These are phyloP conservation scores for Turdus rufiventris DNA, from an alignment of 2,113 vertebrate species.

Conservation along the genomic window DNA sequence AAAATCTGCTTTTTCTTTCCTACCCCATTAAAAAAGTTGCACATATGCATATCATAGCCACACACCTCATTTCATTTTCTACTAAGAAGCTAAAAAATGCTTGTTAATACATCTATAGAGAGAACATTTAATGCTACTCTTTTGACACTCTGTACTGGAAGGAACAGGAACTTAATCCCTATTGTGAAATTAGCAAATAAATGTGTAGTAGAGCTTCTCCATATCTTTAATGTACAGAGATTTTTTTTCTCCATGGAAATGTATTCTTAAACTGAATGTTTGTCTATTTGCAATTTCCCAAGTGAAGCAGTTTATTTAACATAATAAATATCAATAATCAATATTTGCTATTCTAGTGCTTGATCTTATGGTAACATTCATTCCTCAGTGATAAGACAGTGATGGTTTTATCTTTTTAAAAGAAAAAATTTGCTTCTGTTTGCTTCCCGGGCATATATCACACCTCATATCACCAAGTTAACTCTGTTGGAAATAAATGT, in stretches of 20 bases:
- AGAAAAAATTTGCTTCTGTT: background rate
- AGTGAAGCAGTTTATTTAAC: background rate
- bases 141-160: background rate
- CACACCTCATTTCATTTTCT: background rate
- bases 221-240: background rate
- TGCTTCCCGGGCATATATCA: background rate
- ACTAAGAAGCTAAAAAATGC: background rate
- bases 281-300: background rate
- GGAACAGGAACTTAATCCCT: background rate
- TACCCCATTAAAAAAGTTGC: background rate
- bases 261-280: background rate
- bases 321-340: background rate
- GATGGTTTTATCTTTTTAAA: background rate
- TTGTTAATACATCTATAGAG: background rate
- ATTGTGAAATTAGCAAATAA: background rate
- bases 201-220: background rate
- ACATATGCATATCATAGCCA: background rate
- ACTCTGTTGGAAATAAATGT: background rate
- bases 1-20: background rate
- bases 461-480: background rate
- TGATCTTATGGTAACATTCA: background rate
- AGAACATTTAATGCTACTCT: background rate
- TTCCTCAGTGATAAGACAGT: background rate
- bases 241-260: rapidly evolving
- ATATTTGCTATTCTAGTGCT: background rate